These are phyloP conservation scores for Epiblema foenella DNA, from an alignment of 2,888 invertebrate genomes.

Conservation along the genomic window DNA sequence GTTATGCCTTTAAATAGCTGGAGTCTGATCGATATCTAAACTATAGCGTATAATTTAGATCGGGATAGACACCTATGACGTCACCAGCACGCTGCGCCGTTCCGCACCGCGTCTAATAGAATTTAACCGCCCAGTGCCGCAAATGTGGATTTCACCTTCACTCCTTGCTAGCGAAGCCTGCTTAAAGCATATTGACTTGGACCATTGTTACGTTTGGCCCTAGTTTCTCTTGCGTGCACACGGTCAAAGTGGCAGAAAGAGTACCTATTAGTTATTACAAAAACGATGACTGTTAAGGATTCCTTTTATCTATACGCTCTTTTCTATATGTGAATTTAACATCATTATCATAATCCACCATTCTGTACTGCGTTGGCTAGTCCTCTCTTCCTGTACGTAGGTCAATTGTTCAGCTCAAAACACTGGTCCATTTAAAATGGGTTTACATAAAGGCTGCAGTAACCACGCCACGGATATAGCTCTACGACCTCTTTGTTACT, in stretches of 20 bases:
- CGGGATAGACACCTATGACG: conserved; percentile 57
- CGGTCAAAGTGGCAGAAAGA: not conserved
- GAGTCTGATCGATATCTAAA: conserved; percentile 51
- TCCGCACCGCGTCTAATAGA: conserved; percentile 56
- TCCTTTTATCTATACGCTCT: too few relatives aligned
- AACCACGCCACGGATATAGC: not conserved
- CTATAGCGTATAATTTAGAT: conserved; percentile 54
- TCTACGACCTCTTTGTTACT: not conserved
- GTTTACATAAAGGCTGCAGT: conserved; percentile 6
- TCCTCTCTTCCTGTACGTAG: not conserved
- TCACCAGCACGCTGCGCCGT: conserved; percentile 45
- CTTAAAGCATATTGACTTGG: not conserved
- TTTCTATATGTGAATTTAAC: not conserved
- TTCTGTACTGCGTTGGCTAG: not conserved
- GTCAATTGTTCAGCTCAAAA: not conserved
- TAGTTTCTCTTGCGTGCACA: conserved; percentile 2
- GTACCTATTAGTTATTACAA: too few relatives aligned
- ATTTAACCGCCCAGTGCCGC: conserved; percentile 65
- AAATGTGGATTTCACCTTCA: conserved; percentile 54
- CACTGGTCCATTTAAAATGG: not conserved
- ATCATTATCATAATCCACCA: not conserved
- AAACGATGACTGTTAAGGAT: not conserved
- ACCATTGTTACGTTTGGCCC: not conserved
- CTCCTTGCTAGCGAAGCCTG: conserved; percentile 11
- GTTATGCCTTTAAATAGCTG: conserved; percentile 48